These are phyloP conservation scores for Natator depressus DNA, from an alignment of 2,113 vertebrate genomes.

Conservation along the genomic window DNA sequence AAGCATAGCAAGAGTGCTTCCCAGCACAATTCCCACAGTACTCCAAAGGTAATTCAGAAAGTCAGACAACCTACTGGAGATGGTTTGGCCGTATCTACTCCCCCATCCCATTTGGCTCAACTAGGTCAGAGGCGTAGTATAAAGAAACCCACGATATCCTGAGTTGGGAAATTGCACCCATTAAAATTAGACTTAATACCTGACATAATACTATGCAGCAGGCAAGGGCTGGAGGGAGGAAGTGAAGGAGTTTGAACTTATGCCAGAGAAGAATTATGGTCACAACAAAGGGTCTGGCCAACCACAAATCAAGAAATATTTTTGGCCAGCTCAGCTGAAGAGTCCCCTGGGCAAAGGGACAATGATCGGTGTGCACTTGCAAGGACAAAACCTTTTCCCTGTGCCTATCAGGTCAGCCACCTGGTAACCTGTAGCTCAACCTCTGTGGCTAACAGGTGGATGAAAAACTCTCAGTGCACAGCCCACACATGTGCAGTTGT, in stretches of 20 bases:
- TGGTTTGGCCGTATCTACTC: not conserved
- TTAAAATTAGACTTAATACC: not conserved
- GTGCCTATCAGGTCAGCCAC: not conserved
- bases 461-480: conserved; percentile 21
- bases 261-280: not conserved
- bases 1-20: not conserved
- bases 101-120: not conserved
- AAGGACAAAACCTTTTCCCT: not conserved
- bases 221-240: not conserved
- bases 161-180: not conserved
- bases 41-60: not conserved
- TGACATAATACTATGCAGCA: not conserved
- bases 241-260: not conserved
- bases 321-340: not conserved
- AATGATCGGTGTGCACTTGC: not conserved
- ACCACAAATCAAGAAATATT: not conserved
- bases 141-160: not conserved
- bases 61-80: fast-evolving
- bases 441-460: not conserved
- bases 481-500: not conserved
- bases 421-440: not conserved
- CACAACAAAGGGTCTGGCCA: not conserved
- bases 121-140: not conserved
- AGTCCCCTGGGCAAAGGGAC: not conserved
- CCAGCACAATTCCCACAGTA: not conserved